Evolutionary conservation across 2,888 invertebrate species (phyloP).

Genomic region (Pandemis heparana): DNA sequence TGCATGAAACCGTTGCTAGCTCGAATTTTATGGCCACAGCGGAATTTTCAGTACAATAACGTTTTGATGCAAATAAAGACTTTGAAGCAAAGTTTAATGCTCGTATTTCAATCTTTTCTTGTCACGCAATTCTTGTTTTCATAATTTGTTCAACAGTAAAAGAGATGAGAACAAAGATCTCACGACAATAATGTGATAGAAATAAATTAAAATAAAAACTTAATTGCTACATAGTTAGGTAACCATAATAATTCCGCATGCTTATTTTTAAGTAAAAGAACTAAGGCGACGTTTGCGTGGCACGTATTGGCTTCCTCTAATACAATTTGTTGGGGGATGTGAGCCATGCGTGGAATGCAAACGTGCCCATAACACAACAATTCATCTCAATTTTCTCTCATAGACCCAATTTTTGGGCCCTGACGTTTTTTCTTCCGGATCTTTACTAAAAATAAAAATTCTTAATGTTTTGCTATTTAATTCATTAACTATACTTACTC

Average conservation of each 20-base stretch:
- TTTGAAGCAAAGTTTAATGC: slow-evolving; percentile 5
- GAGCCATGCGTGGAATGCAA: slow-evolving; percentile 72
- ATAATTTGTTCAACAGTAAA: not conserved
- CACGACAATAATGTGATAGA: not conserved
- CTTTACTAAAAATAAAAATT: not conserved
- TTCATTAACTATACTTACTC: no score
- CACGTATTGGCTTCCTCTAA: slow-evolving; percentile 81
- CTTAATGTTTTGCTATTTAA: no score
- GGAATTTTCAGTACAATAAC: not conserved
- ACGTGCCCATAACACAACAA: slow-evolving; percentile 68
- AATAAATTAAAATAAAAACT: no score
- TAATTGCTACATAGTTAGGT: not conserved
- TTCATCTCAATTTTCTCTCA: slow-evolving; percentile 63
- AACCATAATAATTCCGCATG: not conserved
- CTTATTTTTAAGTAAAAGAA: slow-evolving; percentile 7
- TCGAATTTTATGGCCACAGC: slow-evolving; percentile 5
- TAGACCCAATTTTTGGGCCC: slow-evolving; percentile 21
- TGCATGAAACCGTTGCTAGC: slow-evolving; percentile 5
- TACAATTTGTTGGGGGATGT: slow-evolving; percentile 80
- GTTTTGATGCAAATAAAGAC: not conserved
- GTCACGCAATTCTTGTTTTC: not conserved
- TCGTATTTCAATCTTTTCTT: not conserved
- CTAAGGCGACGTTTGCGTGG: slow-evolving; percentile 54
- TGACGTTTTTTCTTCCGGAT: not conserved
- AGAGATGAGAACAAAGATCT: not conserved